Evolutionary conservation across 2,888 invertebrate genomes (phyloP).

Genomic region (Margaritifera margaritifera): DNA sequence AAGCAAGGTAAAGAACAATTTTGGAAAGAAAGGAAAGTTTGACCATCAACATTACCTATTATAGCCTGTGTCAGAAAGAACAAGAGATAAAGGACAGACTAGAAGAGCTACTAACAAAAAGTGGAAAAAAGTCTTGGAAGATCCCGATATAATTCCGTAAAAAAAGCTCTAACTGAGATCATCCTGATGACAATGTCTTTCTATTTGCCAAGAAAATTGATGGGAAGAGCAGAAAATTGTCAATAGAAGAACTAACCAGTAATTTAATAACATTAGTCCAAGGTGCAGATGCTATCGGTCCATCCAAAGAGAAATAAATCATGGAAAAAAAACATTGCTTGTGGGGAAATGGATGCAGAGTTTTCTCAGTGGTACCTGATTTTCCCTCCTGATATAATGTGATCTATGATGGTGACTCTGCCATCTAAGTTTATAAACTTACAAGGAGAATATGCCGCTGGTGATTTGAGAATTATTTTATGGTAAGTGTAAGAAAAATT

Average conservation of each 20-base stretch:
- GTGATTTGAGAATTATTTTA: no score
- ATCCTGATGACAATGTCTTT: conserved; percentile 16
- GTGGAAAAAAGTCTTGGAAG: no score
- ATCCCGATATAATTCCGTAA: conserved; percentile 21
- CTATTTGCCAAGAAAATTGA: conserved; percentile 12
- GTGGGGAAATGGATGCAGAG: conserved; percentile 5
- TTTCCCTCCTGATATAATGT: no score
- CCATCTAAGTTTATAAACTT: no score
- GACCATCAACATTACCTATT: conserved; percentile 5
- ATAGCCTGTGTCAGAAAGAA: conserved; percentile 5
- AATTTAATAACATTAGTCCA: conserved; percentile 10
- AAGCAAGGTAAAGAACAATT: not conserved
- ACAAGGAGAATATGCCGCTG: no score
- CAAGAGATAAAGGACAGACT: not conserved
- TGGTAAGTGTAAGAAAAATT: no score
- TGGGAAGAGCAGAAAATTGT: conserved; percentile 15
- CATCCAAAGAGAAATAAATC: conserved; percentile 8
- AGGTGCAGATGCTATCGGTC: conserved; percentile 2
- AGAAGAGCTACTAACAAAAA: not conserved
- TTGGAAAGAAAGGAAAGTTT: conserved; percentile 6
- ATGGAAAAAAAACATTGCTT: conserved; percentile 13
- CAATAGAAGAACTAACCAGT: conserved; percentile 12
- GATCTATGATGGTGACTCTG: no score
- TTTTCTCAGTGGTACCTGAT: no score
- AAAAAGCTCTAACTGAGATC: conserved; percentile 23